Conservation (phyloP, 2,888 invertebrate genomes). For the Anticlea derivata region DNA sequence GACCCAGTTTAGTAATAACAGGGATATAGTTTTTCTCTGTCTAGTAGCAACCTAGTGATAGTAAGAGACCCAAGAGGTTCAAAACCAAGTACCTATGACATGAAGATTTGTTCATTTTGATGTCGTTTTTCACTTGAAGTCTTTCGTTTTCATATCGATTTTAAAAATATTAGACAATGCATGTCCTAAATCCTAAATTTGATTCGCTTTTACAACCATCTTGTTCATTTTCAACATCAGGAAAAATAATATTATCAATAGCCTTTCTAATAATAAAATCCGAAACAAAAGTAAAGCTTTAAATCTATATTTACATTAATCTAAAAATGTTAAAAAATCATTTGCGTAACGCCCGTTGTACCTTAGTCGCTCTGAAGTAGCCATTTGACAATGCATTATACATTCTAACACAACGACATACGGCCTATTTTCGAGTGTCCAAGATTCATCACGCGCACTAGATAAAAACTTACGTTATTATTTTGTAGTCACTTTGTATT, state of each 20-base stretch:
- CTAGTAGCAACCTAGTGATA: background rate
- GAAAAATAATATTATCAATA: constrained; percentile 8
- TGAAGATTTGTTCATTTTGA: constrained; percentile 2
- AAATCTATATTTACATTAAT: background rate
- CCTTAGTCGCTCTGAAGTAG: background rate
- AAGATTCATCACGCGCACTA: background rate
- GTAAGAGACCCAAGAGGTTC: background rate
- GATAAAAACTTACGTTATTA: background rate
- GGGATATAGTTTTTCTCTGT: no score
- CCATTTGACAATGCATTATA: no score
- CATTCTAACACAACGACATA: background rate
- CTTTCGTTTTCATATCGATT: constrained; percentile 3
- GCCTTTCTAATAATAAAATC: constrained; percentile 6
- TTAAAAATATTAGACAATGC: constrained; percentile 10
- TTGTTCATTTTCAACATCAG: constrained; percentile 3
- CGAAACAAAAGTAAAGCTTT: constrained; percentile 14
- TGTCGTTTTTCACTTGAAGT: constrained; percentile 3
- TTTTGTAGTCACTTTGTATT: constrained; percentile 29
- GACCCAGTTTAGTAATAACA: no score
- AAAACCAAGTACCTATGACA: background rate
- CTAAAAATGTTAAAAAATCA: constrained; percentile 9
- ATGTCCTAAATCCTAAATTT: constrained; percentile 7
- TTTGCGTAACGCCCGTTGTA: background rate
- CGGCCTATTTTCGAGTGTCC: background rate
- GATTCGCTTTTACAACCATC: constrained; percentile 15